These are phyloP conservation scores for Sycobia sp. DNA, from an alignment of 1,140 invertebrate genomes.

Conservation along the genomic window DNA sequence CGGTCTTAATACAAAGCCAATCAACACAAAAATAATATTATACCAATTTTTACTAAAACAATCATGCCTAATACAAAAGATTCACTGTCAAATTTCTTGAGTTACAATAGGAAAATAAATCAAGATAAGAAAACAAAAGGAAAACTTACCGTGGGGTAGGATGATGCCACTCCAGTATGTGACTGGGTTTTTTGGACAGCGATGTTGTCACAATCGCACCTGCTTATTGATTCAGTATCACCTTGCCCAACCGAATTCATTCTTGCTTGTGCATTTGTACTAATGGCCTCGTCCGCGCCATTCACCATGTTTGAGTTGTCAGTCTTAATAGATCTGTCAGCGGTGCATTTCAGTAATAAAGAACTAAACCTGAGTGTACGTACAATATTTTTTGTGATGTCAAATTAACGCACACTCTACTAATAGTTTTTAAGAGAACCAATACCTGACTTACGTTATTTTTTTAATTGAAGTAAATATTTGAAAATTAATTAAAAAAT, in stretches of 20 bases:
- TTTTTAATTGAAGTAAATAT: no score
- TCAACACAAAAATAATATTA: conserved; percentile 18
- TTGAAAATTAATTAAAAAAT: neutral
- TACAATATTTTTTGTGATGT: conserved; percentile 18
- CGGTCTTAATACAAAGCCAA: conserved; percentile 8
- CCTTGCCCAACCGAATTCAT: conserved; percentile 36
- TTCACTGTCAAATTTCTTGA: conserved; percentile 29
- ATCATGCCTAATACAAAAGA: conserved; percentile 11
- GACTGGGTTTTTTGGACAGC: conserved; percentile 54
- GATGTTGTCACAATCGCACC: conserved; percentile 57
- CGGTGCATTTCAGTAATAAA: conserved; percentile 55
- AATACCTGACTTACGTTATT: conserved; percentile 25
- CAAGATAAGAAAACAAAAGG: no score
- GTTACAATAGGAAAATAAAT: no score
- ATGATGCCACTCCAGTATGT: conserved; percentile 54
- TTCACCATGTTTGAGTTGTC: conserved; percentile 58
- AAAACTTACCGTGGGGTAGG: conserved; percentile 56
- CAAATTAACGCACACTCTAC: conserved; percentile 13
- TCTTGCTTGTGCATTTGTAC: conserved; percentile 52
- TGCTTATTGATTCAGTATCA: conserved; percentile 54
- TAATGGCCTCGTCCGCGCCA: conserved; percentile 59
- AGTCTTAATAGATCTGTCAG: conserved; percentile 62
- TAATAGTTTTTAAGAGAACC: conserved; percentile 22
- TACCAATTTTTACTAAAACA: conserved; percentile 23
- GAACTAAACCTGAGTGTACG: conserved; percentile 44